phyloP scores from a whole-genome alignment of 2,888 invertebrate genomes.

The Leptinotarsa peninsularis region DNA sequence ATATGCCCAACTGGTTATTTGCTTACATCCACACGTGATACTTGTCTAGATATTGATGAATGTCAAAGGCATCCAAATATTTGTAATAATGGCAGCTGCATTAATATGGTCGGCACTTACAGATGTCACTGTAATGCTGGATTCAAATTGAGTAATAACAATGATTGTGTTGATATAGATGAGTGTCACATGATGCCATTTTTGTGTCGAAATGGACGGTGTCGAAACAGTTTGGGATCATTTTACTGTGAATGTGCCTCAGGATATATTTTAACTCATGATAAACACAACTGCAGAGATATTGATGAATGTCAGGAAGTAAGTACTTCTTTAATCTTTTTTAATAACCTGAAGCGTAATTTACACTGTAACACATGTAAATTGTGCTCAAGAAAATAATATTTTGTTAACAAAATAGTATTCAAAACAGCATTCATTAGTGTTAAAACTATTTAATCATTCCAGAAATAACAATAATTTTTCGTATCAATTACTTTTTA shows the following conservation, averaged over 20 bases:
- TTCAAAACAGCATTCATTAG: too few species aligned
- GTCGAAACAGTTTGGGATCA: slow-evolving; percentile 83
- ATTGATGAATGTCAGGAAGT: slow-evolving; percentile 83
- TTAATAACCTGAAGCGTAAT: too few species aligned
- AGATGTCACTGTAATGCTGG: slow-evolving; percentile 81
- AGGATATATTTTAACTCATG: slow-evolving; percentile 80
- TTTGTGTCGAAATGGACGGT: slow-evolving; percentile 87
- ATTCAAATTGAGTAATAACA: slow-evolving; percentile 81
- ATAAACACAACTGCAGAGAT: slow-evolving; percentile 83
- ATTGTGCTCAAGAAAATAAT: too few species aligned
- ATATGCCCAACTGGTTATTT: slow-evolving; percentile 81
- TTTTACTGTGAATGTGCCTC: slow-evolving; percentile 85
- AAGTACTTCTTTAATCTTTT: slow-evolving; percentile 38
- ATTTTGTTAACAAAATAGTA: too few species aligned
- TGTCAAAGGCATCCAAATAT: slow-evolving; percentile 78
- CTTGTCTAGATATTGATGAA: slow-evolving; percentile 80
- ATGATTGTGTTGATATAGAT: slow-evolving; percentile 85
- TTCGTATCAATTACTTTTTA: too few species aligned
- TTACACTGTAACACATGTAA: too few species aligned
- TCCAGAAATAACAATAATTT: too few species aligned
- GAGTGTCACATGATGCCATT: slow-evolving; percentile 87
- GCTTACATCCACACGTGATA: slow-evolving; percentile 74
- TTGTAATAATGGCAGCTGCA: slow-evolving; percentile 83
- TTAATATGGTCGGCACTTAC: slow-evolving; percentile 78
- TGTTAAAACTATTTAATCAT: too few species aligned